A percentile compares a stretch with the other conserved stretches of the same genome.
These are phyloP conservation scores for Spheniscus mendiculus DNA, from an alignment of 2,113 vertebrate genomes.

Conservation along the genomic window DNA sequence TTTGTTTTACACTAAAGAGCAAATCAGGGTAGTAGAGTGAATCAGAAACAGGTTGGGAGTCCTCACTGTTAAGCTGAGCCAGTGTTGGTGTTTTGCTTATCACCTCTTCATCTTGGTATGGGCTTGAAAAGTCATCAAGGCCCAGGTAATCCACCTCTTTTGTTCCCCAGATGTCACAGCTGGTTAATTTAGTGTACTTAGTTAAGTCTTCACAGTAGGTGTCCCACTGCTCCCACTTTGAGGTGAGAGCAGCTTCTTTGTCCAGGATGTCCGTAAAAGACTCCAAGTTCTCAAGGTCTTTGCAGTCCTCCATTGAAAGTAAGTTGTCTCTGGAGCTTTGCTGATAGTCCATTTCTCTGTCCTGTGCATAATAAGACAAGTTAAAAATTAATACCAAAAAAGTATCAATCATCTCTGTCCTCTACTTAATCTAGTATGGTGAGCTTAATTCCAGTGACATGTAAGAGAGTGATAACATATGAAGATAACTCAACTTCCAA, in stretches of 20 bases:
- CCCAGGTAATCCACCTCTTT: slow-evolving; percentile 99
- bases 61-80: slow-evolving; percentile 97
- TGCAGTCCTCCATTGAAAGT: slow-evolving; percentile 85
- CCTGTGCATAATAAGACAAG: slow-evolving; percentile 71
- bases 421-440: neutral
- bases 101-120: slow-evolving; percentile 98
- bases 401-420: neutral
- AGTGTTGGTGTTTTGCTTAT: slow-evolving; percentile 94
- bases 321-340: slow-evolving; percentile 92
- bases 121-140: slow-evolving; percentile 96
- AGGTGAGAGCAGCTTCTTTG: slow-evolving; percentile 84
- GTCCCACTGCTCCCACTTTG: slow-evolving; percentile 98
- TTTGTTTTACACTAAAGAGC: slow-evolving; percentile 78
- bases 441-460: neutral
- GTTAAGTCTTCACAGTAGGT: slow-evolving; percentile 98
- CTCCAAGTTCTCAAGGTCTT: slow-evolving; percentile 90
- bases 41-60: slow-evolving; percentile 95
- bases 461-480: neutral
- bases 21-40: slow-evolving; percentile 90
- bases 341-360: slow-evolving; percentile 92
- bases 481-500: neutral
- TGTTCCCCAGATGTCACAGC: slow-evolving; percentile 99
- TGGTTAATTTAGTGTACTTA: slow-evolving; percentile 95
- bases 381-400: neutral
- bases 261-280: slow-evolving; percentile 88